Evolutionary conservation across 2,888 invertebrate genomes (phyloP), one percentile per base, ranked within the genome.

Genomic region (Imbricaverruca yamaguchii): DNA sequence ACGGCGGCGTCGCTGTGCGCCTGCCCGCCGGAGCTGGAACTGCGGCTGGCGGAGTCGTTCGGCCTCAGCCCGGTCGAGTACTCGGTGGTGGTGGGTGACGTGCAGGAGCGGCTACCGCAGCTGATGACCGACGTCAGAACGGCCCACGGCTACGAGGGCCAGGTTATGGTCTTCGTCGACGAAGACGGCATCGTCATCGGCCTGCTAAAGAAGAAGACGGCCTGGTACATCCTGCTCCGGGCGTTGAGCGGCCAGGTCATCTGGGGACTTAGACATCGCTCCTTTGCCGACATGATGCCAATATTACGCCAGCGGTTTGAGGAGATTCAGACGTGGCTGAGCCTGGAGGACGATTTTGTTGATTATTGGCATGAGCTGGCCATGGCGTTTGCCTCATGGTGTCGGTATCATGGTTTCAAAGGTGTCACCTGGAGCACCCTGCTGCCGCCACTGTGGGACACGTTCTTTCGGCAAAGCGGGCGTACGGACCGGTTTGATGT

Each of bases 121-220:
- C 85, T 85, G 82, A 87, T 87, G 86, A 81, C 81, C 23, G 83
- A 86, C 85, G 87, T 88, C 59, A 85, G 87, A 79, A 82, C 84
- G 78, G 87, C 86, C 4, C 85, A 86, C 82, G 86, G 74, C 74
- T 74, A 18, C 55, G 88, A 88, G 84, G 88, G 88, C 8, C 87
- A 87, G 83, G 88, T 88, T 8, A 82, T 88, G 21, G 88, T 87
- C 83, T 88, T 88, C 84, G 82, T 87, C 55, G 87, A 88, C 83
- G 83, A 82, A 9, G 80, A 85, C 11, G 84, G 84, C 56, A 84
- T 85, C 80, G 87, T 87, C 11, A 86, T 88, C 80, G 88, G 88
- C 57, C 81, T 88, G 13, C 84, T 88, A 18, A 88, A 88, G 84
- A 88, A 87, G 85, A 88, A 88, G 85, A 88, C 88, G 21, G 85